Conservation (phyloP, 2,113 vertebrate genomes). For the Cyprinus carpio region DNA sequence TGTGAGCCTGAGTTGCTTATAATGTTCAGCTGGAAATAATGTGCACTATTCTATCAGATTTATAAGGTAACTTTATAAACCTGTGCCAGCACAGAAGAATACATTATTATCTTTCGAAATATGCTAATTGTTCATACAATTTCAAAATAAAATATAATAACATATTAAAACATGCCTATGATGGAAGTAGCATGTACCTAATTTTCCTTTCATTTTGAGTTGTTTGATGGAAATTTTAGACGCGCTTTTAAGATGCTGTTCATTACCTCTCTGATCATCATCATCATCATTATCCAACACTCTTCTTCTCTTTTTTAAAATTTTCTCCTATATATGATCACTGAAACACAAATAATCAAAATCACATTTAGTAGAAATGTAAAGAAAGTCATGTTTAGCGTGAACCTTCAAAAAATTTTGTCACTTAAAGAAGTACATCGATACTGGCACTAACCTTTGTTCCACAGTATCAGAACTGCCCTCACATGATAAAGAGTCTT, state of each 20-base stretch:
- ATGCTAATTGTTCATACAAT: too few relatives aligned
- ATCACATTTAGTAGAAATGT: not conserved
- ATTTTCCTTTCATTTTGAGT: too few relatives aligned
- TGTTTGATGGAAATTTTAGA: too few relatives aligned
- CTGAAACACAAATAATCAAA: conserved; percentile 20
- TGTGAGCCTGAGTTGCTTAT: too few relatives aligned
- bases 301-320: conserved; percentile 72
- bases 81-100: too few relatives aligned
- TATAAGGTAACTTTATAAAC: too few relatives aligned
- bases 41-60: too few relatives aligned
- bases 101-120: too few relatives aligned
- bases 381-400: not conserved
- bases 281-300: conserved; percentile 74
- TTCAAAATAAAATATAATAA: too few relatives aligned
- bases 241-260: conserved; percentile 9
- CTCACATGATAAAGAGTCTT: conserved; percentile 30
- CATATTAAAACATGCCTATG: too few relatives aligned
- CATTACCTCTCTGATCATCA: conserved; percentile 66
- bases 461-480: conserved; percentile 6
- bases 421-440: not conserved
- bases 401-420: not conserved
- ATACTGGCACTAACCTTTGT: conserved; percentile 31
- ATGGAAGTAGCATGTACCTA: too few relatives aligned
- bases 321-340: conserved; percentile 46
- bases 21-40: too few relatives aligned